Evolutionary conservation across 2,113 vertebrate genomes (phyloP).

Genomic region (Indicator indicator): DNA sequence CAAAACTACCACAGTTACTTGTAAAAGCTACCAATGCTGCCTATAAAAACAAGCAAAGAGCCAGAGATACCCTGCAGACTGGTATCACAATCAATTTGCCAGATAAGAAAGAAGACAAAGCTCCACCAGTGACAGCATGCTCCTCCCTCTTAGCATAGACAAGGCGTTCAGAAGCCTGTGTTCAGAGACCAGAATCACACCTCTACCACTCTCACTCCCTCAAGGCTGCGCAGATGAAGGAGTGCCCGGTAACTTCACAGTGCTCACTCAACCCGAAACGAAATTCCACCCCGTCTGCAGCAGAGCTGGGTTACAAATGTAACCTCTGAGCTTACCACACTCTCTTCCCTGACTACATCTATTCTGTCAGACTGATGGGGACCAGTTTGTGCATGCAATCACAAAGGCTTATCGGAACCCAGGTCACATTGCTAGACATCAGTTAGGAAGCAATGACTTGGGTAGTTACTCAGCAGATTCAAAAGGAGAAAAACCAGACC

Average conservation of each 20-base stretch:
- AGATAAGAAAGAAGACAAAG: neutral
- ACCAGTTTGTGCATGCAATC: accelerated
- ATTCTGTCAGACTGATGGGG: neutral
- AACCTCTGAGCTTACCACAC: neutral
- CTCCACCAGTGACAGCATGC: accelerated
- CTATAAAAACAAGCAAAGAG: neutral
- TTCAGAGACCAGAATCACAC: neutral
- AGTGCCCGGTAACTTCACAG: neutral
- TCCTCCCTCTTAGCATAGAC: neutral
- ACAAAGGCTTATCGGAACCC: neutral
- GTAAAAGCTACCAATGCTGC: neutral
- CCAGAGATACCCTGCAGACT: neutral
- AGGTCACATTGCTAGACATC: neutral
- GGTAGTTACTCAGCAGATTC: neutral
- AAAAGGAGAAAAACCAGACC: neutral
- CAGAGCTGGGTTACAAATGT: neutral
- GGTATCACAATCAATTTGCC: neutral
- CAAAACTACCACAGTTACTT: neutral
- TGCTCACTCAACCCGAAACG: accelerated
- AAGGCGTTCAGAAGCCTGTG: neutral
- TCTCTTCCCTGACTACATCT: neutral
- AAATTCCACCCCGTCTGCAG: neutral
- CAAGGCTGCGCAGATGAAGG: neutral
- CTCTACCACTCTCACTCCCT: accelerated
- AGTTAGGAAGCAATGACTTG: neutral